Evolutionary conservation across 2,888 invertebrate species (phyloP).

Genomic region (Thecophora atra): DNA sequence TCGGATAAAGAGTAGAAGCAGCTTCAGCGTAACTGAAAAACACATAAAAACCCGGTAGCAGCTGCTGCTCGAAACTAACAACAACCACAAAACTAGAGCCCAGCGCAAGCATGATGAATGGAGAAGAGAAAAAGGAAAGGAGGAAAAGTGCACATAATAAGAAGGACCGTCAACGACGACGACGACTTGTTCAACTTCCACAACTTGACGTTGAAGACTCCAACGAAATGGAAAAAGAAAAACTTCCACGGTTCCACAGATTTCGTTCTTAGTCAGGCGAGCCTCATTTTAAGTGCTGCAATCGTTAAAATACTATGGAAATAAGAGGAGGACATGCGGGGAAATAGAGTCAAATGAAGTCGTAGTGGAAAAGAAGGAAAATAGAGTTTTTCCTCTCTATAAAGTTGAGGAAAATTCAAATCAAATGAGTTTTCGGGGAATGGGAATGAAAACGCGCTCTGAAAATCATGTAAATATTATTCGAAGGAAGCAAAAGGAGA

Average conservation of each 20-base stretch:
- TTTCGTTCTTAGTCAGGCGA: not conserved
- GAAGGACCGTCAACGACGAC: not conserved
- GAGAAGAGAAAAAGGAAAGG: not conserved
- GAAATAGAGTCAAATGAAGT: not conserved
- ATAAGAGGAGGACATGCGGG: not conserved
- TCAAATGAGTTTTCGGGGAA: not conserved
- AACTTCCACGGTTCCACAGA: slow-evolving; percentile 11
- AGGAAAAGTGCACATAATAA: not conserved
- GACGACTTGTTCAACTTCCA: not conserved
- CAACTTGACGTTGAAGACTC: not conserved
- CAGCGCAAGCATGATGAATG: not conserved
- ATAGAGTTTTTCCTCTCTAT: not conserved
- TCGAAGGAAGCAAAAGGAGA: not conserved
- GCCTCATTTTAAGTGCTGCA: slow-evolving; percentile 9
- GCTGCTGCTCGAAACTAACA: not conserved
- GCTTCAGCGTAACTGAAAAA: not conserved
- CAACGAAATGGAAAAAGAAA: not conserved
- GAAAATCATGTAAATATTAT: slow-evolving; percentile 11
- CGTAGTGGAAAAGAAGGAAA: not conserved
- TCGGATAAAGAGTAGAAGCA: not conserved
- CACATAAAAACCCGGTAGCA: not conserved
- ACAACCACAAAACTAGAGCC: not conserved
- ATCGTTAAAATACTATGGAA: slow-evolving; percentile 9
- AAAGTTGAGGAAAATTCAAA: not conserved
- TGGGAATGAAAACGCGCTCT: no score